Evolutionary conservation across 2,113 vertebrate species (phyloP), one percentile per base, ranked within the genome.

Genomic region (Sapayoa aenigma): DNA sequence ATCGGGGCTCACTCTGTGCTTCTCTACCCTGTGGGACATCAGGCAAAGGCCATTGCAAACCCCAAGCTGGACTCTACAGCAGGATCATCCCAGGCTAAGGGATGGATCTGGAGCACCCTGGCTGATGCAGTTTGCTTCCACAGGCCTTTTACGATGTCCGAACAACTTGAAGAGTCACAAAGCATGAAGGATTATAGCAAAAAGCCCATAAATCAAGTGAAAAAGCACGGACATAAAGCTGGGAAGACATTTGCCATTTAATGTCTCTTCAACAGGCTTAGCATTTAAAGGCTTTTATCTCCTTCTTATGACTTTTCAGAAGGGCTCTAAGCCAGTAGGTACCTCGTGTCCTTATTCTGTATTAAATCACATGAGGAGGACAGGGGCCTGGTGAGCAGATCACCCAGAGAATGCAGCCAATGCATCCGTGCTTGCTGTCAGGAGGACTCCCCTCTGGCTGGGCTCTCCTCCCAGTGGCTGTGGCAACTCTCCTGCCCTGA

Each of bases 281-380:
- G 83, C 69, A 82, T 94, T 94, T 82, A 94, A 96, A 90, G 69
- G 91, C 92, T 96, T 95, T 90, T 95, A 90, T 94, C 94, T 94
- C 83, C 67, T 67, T 93, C 92, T 94, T 90, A 90, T 47, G 66
- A 84, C 74, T 94, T 93, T 94, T 90, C 9, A 24, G 41, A 53
- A 69, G 73, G 94, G 92, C 91, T 87, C 33, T 44, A 52, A 87
- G 96, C 94, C 96, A 97, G 83, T 37, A 93, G 68, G 84, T 90
- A 81, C 82, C 80, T 71, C 4, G 7, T 56, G 81, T 93, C 80
- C 68, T 87, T 63, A 44, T 31, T 63, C 84, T 65, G 89, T 33
- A 3, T 77, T 84, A 56, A 74, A 84, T 91, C 68, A 41, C 30
- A 21, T 37, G 75, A 84, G 0, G 2, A 62, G 35, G 55, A 80